phyloP scores from a whole-genome alignment of 2,113 vertebrate species.

The Coptodon bakossiorum region DNA sequence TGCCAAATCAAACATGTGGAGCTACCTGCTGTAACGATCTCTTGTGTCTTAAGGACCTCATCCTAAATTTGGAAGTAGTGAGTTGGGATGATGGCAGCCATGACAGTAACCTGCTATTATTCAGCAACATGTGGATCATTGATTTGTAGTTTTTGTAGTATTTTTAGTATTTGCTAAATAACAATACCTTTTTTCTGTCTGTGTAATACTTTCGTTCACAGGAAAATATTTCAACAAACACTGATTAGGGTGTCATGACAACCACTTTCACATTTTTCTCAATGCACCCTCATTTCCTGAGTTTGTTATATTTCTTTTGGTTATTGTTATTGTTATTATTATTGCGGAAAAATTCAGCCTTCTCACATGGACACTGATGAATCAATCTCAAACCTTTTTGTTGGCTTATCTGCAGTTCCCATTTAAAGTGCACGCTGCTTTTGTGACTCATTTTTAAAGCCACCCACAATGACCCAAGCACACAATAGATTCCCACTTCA shows the following conservation, averaged over 20 bases:
- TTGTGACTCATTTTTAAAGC: conserved; percentile 9
- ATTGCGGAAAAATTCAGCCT: neutral
- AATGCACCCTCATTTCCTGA: neutral
- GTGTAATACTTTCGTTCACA: neutral
- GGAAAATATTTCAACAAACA: neutral
- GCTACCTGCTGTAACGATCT: neutral
- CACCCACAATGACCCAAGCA: neutral
- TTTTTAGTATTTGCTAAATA: neutral
- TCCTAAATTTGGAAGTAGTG: neutral
- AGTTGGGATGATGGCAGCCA: neutral
- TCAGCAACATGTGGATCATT: neutral
- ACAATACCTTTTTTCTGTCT: neutral
- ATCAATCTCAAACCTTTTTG: neutral
- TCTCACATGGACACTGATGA: neutral
- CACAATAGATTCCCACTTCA: neutral
- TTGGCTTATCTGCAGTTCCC: neutral
- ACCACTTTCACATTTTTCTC: neutral
- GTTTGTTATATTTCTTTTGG: neutral
- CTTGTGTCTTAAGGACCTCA: neutral
- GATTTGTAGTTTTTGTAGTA: neutral
- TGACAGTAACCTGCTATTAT: neutral
- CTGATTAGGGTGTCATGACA: neutral
- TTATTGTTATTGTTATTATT: neutral
- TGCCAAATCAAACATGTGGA: neutral
- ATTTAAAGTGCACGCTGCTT: neutral